Percentiles rank a stretch among this genome's conserved stretches.
Conservation (phyloP, 2,888 invertebrate genomes). For the Boloria selene region DNA sequence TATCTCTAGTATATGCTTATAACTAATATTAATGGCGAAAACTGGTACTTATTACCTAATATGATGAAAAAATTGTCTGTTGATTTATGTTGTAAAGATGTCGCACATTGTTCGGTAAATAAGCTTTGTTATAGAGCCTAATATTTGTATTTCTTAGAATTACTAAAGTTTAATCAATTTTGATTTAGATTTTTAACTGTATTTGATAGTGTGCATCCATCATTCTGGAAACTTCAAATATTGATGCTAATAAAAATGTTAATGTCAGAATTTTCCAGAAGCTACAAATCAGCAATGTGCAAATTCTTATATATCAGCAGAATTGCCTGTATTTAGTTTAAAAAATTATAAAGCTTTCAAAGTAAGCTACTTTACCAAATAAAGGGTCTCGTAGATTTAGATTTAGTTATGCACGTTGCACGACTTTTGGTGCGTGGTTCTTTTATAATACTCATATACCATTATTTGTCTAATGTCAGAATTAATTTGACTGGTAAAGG, state of each 20-base stretch:
- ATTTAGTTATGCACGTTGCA: conserved; percentile 12
- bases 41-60: neutral
- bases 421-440: conserved; percentile 27
- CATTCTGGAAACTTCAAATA: neutral
- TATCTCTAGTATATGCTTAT: conserved; percentile 18
- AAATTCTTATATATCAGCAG: neutral
- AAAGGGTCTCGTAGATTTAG: conserved; percentile 35
- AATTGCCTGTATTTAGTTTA: neutral
- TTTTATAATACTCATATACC: conserved; percentile 51
- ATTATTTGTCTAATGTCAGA: conserved; percentile 42
- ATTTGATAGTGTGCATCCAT: neutral
- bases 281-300: neutral
- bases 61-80: neutral
- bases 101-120: neutral
- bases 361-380: conserved; percentile 27
- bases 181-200: no score
- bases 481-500: conserved; percentile 49
- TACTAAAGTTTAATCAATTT: no score
- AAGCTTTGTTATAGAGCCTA: neutral
- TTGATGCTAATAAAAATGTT: neutral
- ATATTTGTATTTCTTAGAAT: no score
- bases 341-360: conserved; percentile 2
- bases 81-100: conserved; percentile 3
- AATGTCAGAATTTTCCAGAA: no score
- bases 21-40: neutral